Base-by-base conservation (phyloP, 2,113 vertebrate genomes). In the Mormyrus iriodes region DNA sequence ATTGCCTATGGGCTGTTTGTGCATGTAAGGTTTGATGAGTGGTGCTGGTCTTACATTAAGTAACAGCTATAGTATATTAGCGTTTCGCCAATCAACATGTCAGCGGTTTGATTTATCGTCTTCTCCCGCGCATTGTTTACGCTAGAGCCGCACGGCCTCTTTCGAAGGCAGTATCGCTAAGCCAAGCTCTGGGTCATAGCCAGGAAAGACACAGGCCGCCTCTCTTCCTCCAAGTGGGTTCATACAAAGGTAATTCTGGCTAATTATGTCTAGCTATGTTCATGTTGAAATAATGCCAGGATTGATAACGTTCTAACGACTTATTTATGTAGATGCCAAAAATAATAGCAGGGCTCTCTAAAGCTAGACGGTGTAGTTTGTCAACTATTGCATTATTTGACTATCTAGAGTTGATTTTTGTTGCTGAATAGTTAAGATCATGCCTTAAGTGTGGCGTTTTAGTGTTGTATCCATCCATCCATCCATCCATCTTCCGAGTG, bases 251-350 rank as follows among this genome's bases (percentile, higher is more conserved):
- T 86, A 53, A 85, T 53, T 86, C n/a, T 21, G 13, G 46, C 51
- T 86, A 86, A 86, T 86, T 49, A 53, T 86, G 85, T 31, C 48
- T 35, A 19, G 85, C 51, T 53, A 35, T 86, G 85, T 86, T 86
- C 31, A 21, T 53, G n/a, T 13, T 53, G 27, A 86, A 86, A 55
- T 48, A 85, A 27, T 31, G 15, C 51, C n/a, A 19, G n/a, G 9
- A 53, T 53, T 52, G 85, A 53, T 35, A 85, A 51, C 83, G 15
- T 85, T 51, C 24, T 53, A 44, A 24, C 0, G 21, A 19, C 21
- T 84, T n/a, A 17, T 84, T 7, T n/a, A 48, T 48, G 9, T n/a
- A 42, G 42, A 48, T 10, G 82, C 42, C 82, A 84, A 48, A 84
- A 84, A 48, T 21, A 84, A 48, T 69, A 69, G 27, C 73, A 19